These are phyloP conservation scores for Callyntrura sp. DNA, from an alignment of 2,888 invertebrate species.

Conservation along the genomic window DNA sequence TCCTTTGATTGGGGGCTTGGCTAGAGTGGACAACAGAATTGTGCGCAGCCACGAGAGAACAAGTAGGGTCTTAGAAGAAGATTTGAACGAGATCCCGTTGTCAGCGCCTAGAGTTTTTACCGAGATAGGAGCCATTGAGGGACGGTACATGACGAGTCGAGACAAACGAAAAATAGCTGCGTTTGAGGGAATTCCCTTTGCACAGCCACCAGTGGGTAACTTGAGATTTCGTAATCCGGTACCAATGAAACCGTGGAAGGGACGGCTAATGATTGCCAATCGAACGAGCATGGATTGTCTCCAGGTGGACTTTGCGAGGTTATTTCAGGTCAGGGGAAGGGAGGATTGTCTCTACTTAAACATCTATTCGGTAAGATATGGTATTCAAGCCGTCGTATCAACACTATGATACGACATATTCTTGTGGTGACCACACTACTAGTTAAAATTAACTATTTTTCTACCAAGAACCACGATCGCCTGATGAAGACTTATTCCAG, in stretches of 20 bases:
- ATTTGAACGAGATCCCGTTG: not conserved
- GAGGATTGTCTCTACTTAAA: slow-evolving; percentile 75
- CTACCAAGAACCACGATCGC: slow-evolving; percentile 10
- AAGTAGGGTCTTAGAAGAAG: slow-evolving; percentile 9
- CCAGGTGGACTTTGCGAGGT: slow-evolving; percentile 78
- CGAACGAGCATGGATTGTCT: slow-evolving; percentile 76
- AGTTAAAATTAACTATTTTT: not conserved
- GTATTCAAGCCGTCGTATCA: too few species aligned
- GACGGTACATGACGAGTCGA: slow-evolving; percentile 68
- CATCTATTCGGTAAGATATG: slow-evolving; percentile 61
- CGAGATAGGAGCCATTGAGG: slow-evolving; percentile 56
- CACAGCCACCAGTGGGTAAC: slow-evolving; percentile 93
- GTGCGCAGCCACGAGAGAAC: too few species aligned
- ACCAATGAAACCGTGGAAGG: slow-evolving; percentile 93
- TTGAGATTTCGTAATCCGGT: slow-evolving; percentile 94
- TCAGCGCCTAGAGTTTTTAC: not conserved
- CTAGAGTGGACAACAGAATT: too few species aligned
- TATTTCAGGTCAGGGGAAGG: slow-evolving; percentile 65
- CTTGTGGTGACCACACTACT: not conserved
- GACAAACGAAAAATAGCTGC: slow-evolving; percentile 70
- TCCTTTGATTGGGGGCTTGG: too few species aligned
- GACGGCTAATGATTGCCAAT: slow-evolving; percentile 86
- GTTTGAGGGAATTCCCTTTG: slow-evolving; percentile 92
- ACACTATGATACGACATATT: too few species aligned
- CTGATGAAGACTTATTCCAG: not conserved